Percentiles rank a stretch among this genome's conserved stretches.
Evolutionary conservation across 2,113 vertebrate species (phyloP).

Genomic region (Anguilla japonica): DNA sequence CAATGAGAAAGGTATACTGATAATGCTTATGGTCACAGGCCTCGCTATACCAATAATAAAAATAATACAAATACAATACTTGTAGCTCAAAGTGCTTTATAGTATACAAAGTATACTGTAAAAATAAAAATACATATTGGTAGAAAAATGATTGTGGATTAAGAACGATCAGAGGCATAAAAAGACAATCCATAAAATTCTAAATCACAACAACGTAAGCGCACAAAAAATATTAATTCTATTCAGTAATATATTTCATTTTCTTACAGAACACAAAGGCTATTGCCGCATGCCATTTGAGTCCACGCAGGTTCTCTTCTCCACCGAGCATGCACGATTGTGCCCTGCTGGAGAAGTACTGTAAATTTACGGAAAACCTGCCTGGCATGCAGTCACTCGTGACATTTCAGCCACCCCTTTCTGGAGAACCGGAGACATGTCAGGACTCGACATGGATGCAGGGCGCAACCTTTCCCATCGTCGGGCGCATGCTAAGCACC

Average conservation of each 20-base stretch:
- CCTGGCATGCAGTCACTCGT: neutral
- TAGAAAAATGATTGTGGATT: no score
- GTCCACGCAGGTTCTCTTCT: neutral
- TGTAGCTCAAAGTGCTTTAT: no score
- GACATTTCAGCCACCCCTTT: neutral
- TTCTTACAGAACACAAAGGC: neutral
- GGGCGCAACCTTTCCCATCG: neutral
- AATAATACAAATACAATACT: no score
- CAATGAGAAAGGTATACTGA: no score
- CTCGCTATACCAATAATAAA: no score
- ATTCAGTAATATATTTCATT: neutral
- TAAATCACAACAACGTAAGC: no score
- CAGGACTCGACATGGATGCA: neutral
- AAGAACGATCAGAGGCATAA: no score
- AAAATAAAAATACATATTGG: no score
- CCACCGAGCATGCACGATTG: neutral
- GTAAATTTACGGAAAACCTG: neutral
- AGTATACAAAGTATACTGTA: no score
- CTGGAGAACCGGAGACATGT: neutral
- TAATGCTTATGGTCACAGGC: no score
- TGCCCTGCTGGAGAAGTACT: neutral
- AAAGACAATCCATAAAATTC: no score
- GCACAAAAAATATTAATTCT: no score
- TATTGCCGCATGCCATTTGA: neutral
- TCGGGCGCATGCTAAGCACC: neutral